A percentile compares a stretch with the other conserved stretches of the same genome.
Evolutionary conservation across 2,113 vertebrate genomes (phyloP).

Genomic region (Pollachius pollachius): DNA sequence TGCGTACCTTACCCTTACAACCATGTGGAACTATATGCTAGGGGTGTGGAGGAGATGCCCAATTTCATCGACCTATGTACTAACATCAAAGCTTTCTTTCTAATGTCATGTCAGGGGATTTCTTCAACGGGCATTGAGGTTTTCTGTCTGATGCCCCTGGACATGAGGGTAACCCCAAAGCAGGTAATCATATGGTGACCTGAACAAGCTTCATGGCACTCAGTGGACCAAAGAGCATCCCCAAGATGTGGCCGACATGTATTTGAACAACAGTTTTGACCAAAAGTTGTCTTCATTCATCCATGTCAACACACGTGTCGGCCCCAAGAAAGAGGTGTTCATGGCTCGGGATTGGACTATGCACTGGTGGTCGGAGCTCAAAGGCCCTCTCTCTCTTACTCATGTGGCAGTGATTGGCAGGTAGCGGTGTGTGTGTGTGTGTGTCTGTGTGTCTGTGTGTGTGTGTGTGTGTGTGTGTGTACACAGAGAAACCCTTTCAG

Average conservation of each 20-base stretch:
- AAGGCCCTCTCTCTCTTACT: slow-evolving; percentile 27
- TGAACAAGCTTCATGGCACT: slow-evolving; percentile 28
- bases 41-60: no score
- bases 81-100: no score
- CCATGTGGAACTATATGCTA: no score
- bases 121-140: no score
- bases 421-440: slow-evolving; percentile 15
- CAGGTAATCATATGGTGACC: slow-evolving; percentile 22
- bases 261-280: not conserved
- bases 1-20: no score
- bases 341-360: slow-evolving; percentile 19
- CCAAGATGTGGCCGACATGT: not conserved
- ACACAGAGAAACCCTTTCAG: slow-evolving; percentile 69
- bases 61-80: no score
- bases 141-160: no score
- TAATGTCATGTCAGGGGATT: no score
- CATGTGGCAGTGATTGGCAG: slow-evolving; percentile 67
- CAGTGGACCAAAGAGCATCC: not conserved
- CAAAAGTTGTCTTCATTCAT: not conserved
- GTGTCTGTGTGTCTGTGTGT: not conserved
- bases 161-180: no score
- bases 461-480: not conserved
- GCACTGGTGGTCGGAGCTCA: slow-evolving; percentile 14
- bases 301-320: not conserved
- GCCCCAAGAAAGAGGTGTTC: slow-evolving; percentile 43